Evolutionary conservation across 2,888 invertebrate genomes (phyloP).

Genomic region (Cetonia aurata): DNA sequence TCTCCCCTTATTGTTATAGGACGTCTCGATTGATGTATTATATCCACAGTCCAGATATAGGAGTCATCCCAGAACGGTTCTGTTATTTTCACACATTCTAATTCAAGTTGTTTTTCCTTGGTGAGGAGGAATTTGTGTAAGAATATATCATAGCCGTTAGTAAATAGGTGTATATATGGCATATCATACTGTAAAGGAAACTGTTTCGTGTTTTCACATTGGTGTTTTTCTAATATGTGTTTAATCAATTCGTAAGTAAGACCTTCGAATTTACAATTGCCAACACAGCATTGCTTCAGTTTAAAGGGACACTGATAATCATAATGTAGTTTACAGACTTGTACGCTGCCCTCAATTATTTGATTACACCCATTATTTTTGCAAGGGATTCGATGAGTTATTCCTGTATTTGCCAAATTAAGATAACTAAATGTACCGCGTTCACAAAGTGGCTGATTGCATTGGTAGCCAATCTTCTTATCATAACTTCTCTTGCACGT

Average conservation of each 20-base stretch:
- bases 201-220: not conserved
- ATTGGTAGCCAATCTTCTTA: not conserved
- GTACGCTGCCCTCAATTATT: not conserved
- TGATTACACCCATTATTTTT: not conserved
- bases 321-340: not conserved
- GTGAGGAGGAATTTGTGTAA: not conserved
- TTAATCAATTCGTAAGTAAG: too few relatives aligned
- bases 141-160: not conserved
- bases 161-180: not conserved
- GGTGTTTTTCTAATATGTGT: too few relatives aligned
- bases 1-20: too few relatives aligned
- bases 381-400: too few relatives aligned
- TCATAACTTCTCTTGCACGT: too few relatives aligned
- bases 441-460: not conserved
- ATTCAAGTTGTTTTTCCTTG: not conserved
- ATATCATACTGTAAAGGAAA: not conserved
- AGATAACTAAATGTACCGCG: not conserved
- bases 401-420: not conserved
- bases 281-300: too few relatives aligned
- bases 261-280: too few relatives aligned
- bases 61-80: constrained; percentile 1
- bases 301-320: not conserved
- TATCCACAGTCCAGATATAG: not conserved
- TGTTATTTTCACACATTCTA: not conserved
- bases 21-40: not conserved